phyloP scores from a whole-genome alignment of 1,140 invertebrate genomes.

The Hycleus phaleratus region DNA sequence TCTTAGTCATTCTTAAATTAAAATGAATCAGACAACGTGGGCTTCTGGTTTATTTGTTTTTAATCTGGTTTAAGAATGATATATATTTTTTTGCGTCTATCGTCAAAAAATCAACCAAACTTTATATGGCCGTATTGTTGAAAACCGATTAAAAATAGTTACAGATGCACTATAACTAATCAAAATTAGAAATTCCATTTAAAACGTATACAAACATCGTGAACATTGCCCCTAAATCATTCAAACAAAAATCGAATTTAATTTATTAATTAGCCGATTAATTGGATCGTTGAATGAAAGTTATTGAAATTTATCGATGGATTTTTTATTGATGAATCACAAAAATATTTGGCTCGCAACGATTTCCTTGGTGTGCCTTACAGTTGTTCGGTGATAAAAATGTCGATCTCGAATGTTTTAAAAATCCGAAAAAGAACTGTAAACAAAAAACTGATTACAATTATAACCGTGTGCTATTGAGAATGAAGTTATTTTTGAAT shows the following conservation, averaged over 20 bases:
- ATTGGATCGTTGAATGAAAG: not conserved
- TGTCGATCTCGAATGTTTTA: not conserved
- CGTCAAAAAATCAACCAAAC: not conserved
- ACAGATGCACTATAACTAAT: not conserved
- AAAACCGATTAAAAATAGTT: not conserved
- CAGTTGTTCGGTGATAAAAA: not conserved
- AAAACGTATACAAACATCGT: constrained; percentile 1
- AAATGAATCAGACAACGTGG: constrained; percentile 18
- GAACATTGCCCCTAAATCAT: constrained; percentile 10
- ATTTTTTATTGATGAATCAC: constrained; percentile 13
- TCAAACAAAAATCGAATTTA: too few species aligned
- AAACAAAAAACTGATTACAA: not conserved
- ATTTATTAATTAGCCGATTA: too few species aligned
- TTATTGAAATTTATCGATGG: not conserved
- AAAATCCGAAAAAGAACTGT: not conserved
- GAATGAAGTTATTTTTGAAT: constrained; percentile 12
- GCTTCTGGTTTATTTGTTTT: constrained; percentile 18
- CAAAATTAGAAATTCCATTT: not conserved
- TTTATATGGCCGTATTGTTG: constrained; percentile 10
- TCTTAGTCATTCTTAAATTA: constrained; percentile 6
- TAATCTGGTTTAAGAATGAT: constrained; percentile 3
- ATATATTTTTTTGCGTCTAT: not conserved
- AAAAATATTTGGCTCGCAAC: constrained; percentile 10
- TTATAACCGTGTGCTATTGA: not conserved
- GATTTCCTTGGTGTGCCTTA: constrained; percentile 1